Evolutionary conservation across 2,113 vertebrate species (phyloP), one percentile per base, ranked within the genome.

Genomic region (Zosterops borbonicus): DNA sequence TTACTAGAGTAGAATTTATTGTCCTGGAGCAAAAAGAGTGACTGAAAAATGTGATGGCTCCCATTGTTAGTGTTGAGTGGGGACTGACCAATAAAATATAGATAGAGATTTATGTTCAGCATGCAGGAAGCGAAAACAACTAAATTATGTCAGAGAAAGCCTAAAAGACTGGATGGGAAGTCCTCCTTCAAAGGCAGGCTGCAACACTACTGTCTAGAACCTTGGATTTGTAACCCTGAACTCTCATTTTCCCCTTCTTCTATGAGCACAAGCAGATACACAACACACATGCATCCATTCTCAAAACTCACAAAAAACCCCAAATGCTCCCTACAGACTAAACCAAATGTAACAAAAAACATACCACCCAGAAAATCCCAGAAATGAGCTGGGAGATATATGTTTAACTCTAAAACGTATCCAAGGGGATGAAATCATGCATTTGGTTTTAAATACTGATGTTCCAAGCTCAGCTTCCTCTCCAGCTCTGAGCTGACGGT

Each of bases 1-100:
- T 73, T 50, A 50, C 25, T 62, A 41, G 33, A 56, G 37, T 5
- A 53, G 28, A 62, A 69, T 70, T 90, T 89, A 50, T 13, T 50
- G 39, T 62, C 28, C 79, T 69, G 42, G 41, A 64, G 12, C 29
- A 59, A 78, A 85, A 90, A 37, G 13, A 47, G 15, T 13, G 29
- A 71, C 13, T 37, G 28, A 82, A 80, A 76, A 53, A 60, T 28
- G 3, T 46, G 15, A 33, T 46, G 29, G 46, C 1, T 75, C 14
- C 35, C 8, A 4, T 5, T 42, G 5, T 39, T 67, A 71, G 23
- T 0, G 0, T 2, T 85, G 56, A 75, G 35, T 9, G 6, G 16
- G 8, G 37, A 92, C 33, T 46, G 47, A 35, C 7, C 39, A 47
- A 25, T 37, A 77, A 90, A 90, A 77, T 31, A 50, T 16, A 88